These are phyloP conservation scores for Lepus europaeus DNA, from an alignment of 2,113 vertebrate genomes.

Conservation along the genomic window DNA sequence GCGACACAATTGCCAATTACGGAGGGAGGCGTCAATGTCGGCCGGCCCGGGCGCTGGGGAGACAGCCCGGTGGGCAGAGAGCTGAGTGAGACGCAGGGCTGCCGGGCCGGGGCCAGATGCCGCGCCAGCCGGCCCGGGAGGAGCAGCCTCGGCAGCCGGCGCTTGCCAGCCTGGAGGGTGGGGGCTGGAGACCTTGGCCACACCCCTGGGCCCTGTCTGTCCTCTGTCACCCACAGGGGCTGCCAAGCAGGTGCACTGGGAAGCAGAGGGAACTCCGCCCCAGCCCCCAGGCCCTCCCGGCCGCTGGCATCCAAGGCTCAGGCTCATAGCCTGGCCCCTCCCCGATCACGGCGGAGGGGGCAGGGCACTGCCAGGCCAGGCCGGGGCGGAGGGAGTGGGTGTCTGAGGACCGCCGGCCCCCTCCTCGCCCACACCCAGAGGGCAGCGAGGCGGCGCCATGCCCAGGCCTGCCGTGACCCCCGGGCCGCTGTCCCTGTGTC, in stretches of 20 bases:
- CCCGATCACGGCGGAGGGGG: background rate
- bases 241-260: background rate
- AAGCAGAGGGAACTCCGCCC: background rate
- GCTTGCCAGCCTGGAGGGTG: background rate
- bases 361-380: rapidly evolving
- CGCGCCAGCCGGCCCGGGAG: background rate
- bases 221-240: background rate
- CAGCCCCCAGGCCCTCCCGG: too few relatives aligned
- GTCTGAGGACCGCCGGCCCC: too few relatives aligned
- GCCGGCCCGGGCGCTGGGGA: background rate
- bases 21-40: conserved; percentile 96
- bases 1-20: conserved; percentile 99
- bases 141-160: background rate
- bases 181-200: background rate
- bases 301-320: background rate
- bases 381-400: too few relatives aligned
- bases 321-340: background rate
- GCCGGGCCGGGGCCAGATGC: background rate
- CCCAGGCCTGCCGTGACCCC: too few relatives aligned
- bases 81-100: background rate
- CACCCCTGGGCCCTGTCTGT: background rate
- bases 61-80: conserved; percentile 6
- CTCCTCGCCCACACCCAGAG: background rate
- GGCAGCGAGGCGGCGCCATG: too few relatives aligned
- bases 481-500: too few relatives aligned